These are phyloP conservation scores for Sceloporus undulatus DNA, from an alignment of 2,113 vertebrate species.

Conservation along the genomic window DNA sequence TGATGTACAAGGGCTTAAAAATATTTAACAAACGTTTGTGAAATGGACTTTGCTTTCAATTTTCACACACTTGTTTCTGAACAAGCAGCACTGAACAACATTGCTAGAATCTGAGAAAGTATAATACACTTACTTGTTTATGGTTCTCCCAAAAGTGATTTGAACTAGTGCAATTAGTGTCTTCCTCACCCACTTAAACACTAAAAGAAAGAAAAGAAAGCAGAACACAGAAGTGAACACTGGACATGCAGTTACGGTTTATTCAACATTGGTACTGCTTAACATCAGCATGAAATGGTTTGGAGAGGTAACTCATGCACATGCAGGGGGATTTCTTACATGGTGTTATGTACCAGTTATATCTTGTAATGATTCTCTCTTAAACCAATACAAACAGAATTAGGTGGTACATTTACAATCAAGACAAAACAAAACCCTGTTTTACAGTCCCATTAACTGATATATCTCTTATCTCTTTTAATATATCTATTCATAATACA, in stretches of 20 bases:
- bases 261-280: not conserved
- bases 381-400: not conserved
- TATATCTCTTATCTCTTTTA: not conserved
- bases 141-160: constrained; percentile 98
- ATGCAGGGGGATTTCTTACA: not conserved
- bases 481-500: not conserved
- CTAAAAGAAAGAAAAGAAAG: constrained; percentile 76
- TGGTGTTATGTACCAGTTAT: not conserved
- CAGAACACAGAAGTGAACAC: constrained; percentile 42
- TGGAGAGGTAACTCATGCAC: not conserved
- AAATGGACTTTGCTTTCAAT: not conserved
- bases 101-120: constrained; percentile 23
- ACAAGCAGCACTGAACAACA: not conserved
- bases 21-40: not conserved
- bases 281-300: not conserved
- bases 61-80: not conserved
- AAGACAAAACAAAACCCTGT: too few relatives aligned
- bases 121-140: constrained; percentile 94
- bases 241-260: not conserved
- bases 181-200: constrained; percentile 99
- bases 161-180: constrained; percentile 99
- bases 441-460: too few relatives aligned
- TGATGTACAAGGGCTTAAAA: not conserved
- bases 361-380: not conserved
- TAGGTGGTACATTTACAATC: not conserved